Evolutionary conservation across 2,113 vertebrate genomes (phyloP).

Genomic region (Calyptomena viridis): DNA sequence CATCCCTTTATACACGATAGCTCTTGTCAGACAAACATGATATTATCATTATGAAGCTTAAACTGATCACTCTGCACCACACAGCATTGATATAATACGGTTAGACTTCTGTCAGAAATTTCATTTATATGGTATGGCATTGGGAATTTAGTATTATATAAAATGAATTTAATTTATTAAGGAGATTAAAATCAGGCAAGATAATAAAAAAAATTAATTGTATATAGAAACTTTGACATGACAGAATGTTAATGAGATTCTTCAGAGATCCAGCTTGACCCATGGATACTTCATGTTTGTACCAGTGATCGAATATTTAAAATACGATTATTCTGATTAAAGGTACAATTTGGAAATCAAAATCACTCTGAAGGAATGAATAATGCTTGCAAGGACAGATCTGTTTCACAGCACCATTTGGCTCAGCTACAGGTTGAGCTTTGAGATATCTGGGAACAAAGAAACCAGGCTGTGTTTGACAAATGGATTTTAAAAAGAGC

Average conservation of each 20-base stretch:
- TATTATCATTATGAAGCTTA: slow-evolving; percentile 9
- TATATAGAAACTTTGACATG: not conserved
- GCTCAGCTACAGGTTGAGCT: not conserved
- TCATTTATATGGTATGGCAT: not conserved
- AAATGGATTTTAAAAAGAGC: not conserved
- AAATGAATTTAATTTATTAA: slow-evolving; percentile 14
- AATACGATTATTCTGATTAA: not conserved
- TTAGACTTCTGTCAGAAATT: slow-evolving; percentile 5
- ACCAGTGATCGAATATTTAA: not conserved
- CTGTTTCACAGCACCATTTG: not conserved
- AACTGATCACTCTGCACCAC: slow-evolving; percentile 13
- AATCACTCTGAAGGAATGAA: not conserved
- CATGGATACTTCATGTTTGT: not conserved
- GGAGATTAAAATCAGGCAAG: slow-evolving; percentile 10
- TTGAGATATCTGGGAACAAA: not conserved
- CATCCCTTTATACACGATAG: not conserved
- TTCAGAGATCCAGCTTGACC: not conserved
- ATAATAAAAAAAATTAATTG: not conserved
- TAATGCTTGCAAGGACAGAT: not conserved
- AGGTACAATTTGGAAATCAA: not conserved
- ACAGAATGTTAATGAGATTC: not conserved
- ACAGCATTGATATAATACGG: not conserved
- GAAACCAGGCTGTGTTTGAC: not conserved
- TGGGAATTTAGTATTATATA: not conserved
- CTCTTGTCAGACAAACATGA: slow-evolving; percentile 29